Percentiles rank a stretch among this genome's conserved stretches.
These are phyloP conservation scores for Coenonympha glycerion DNA, from an alignment of 2,888 invertebrate species.

Conservation along the genomic window DNA sequence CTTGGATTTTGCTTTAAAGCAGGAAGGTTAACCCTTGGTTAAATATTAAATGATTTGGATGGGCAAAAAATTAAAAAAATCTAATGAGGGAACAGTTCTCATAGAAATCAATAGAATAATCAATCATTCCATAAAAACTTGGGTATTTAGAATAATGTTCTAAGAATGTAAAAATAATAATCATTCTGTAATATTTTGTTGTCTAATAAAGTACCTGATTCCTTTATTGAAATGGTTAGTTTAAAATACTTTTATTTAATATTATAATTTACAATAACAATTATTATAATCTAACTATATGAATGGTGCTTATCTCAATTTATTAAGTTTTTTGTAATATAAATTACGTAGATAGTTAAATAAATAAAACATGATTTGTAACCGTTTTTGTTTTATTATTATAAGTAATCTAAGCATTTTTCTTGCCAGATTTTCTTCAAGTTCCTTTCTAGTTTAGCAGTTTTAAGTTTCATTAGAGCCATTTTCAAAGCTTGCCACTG, in stretches of 20 bases:
- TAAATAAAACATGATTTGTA: slow-evolving; percentile 29
- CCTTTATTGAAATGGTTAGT: slow-evolving; percentile 29
- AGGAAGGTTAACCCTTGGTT: too few relatives aligned
- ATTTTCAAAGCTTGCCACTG: slow-evolving; percentile 73
- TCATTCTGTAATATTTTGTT: slow-evolving; percentile 15
- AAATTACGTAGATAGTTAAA: slow-evolving; percentile 32
- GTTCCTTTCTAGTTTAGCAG: slow-evolving; percentile 53
- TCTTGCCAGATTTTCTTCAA: slow-evolving; percentile 61
- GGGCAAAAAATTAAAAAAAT: too few relatives aligned
- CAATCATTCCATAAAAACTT: not conserved
- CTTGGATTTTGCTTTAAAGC: too few relatives aligned
- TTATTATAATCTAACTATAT: slow-evolving; percentile 37
- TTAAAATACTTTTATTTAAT: slow-evolving; percentile 20
- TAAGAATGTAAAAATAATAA: not conserved
- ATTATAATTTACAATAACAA: slow-evolving; percentile 26
- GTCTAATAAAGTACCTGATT: slow-evolving; percentile 47
- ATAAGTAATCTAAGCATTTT: slow-evolving; percentile 56
- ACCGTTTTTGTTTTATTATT: slow-evolving; percentile 45
- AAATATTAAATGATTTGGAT: too few relatives aligned
- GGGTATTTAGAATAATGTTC: not conserved
- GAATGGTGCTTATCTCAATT: slow-evolving; percentile 55
- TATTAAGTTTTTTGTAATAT: slow-evolving; percentile 35
- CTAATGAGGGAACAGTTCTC: not conserved
- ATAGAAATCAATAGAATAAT: not conserved
- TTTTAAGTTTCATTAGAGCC: slow-evolving; percentile 45